Percentiles rank a stretch among this genome's conserved stretches.
Evolutionary conservation across 2,888 invertebrate genomes (phyloP).

Genomic region (Anthophora plumipes): DNA sequence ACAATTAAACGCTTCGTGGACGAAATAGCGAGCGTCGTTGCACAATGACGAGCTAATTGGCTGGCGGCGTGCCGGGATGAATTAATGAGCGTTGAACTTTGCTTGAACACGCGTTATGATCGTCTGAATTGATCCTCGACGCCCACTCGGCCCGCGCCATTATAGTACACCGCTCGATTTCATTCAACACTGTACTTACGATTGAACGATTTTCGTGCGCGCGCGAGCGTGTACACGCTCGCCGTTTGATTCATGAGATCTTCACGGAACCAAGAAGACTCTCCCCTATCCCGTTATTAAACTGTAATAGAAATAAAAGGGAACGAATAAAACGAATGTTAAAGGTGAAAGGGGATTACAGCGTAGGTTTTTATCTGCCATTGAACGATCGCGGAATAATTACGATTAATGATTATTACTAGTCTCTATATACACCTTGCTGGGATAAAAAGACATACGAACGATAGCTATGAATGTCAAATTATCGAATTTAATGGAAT

Average conservation of each 20-base stretch:
- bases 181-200: conserved; percentile 50
- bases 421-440: background rate
- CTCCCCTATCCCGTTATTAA: background rate
- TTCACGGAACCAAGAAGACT: background rate
- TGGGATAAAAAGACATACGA: background rate
- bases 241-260: background rate
- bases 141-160: conserved; percentile 57
- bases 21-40: conserved; percentile 7
- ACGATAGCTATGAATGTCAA: background rate
- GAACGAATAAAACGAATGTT: too few relatives aligned
- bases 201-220: conserved; percentile 34
- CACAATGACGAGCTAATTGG: conserved; percentile 49
- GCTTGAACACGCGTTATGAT: conserved; percentile 47
- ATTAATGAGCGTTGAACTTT: conserved; percentile 68
- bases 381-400: background rate
- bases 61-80: conserved; percentile 22
- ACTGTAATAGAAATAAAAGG: background rate
- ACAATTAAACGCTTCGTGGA: background rate
- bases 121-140: conserved; percentile 59
- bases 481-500: background rate
- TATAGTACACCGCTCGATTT: conserved; percentile 49
- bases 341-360: background rate
- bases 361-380: background rate
- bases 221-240: too few relatives aligned
- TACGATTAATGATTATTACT: background rate